Evolutionary conservation across 2,113 vertebrate genomes (phyloP).

Genomic region (Caranx melampygus): DNA sequence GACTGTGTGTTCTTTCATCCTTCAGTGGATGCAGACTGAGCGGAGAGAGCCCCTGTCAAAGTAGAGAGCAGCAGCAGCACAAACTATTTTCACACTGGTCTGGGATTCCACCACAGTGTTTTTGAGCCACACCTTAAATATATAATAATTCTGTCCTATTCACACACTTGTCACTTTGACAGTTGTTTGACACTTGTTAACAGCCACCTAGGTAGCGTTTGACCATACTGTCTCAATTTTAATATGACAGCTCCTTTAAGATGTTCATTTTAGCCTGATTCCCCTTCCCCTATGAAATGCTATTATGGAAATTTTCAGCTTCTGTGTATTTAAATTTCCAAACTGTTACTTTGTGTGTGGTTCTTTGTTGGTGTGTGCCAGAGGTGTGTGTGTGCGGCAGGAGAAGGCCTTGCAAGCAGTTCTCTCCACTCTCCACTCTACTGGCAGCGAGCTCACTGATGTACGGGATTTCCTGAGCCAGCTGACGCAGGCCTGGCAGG

Average conservation of each 20-base stretch:
- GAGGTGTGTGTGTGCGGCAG: constrained; percentile 77
- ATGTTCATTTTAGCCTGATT: constrained; percentile 7
- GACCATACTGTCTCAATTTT: not conserved
- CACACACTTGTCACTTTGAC: constrained; percentile 22
- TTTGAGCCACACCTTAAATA: constrained; percentile 7
- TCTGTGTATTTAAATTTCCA: constrained; percentile 11
- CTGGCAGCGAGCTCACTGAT: constrained; percentile 78
- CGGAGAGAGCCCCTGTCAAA: not conserved
- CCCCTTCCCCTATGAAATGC: not conserved
- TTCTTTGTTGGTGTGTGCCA: constrained; percentile 69
- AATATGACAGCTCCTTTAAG: constrained; percentile 8
- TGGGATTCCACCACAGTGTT: constrained; percentile 7
- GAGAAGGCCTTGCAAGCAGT: constrained; percentile 78
- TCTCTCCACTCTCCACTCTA: constrained; percentile 76
- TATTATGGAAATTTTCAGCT: not conserved
- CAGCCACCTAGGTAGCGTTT: constrained; percentile 11
- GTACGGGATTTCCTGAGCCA: constrained; percentile 83
- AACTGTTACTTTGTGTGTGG: constrained; percentile 22
- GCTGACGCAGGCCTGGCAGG: constrained; percentile 80
- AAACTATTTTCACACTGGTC: constrained; percentile 7
- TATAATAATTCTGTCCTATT: constrained; percentile 6
- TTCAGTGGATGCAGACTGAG: too few species aligned
- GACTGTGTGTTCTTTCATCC: too few species aligned
- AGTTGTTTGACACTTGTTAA: constrained; percentile 3
- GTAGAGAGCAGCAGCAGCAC: not conserved